A percentile compares a stretch with the other conserved stretches of the same genome.
Evolutionary conservation across 2,797 vertebrate species (phyloP).

Genomic region (Urosaurus nigricauda): DNA sequence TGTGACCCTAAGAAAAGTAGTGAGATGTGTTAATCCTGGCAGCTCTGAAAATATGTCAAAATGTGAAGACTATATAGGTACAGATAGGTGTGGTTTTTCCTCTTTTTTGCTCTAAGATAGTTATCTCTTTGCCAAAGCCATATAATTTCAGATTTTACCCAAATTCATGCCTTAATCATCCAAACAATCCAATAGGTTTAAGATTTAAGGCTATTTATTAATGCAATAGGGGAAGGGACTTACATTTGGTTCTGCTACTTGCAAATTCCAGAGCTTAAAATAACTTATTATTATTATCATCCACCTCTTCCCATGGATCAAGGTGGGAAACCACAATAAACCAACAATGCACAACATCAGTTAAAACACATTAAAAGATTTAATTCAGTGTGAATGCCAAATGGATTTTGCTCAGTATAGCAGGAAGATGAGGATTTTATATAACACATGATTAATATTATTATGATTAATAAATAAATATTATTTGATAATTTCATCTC

Average conservation of each 20-base stretch:
- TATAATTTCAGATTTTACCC: neutral
- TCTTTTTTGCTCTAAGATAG: neutral
- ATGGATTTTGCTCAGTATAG: neutral
- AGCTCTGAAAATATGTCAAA: neutral
- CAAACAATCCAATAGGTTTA: neutral
- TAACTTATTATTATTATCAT: neutral
- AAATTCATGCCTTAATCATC: neutral
- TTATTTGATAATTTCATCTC: neutral
- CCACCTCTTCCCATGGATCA: too few species aligned
- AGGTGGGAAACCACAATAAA: too few species aligned
- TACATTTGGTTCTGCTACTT: neutral
- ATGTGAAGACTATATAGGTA: neutral
- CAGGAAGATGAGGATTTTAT: neutral
- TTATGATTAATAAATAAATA: neutral
- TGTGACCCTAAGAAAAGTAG: neutral
- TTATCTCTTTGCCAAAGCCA: neutral
- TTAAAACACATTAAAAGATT: neutral
- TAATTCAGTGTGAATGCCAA: neutral
- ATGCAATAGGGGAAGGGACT: neutral
- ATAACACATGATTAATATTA: neutral
- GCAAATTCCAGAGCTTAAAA: neutral
- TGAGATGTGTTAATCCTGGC: neutral
- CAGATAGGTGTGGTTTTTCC: neutral
- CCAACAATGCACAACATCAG: too few species aligned
- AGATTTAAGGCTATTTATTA: neutral